Base-by-base conservation (phyloP, 1,140 invertebrate genomes). In the Hylaeus anthracinus region DNA sequence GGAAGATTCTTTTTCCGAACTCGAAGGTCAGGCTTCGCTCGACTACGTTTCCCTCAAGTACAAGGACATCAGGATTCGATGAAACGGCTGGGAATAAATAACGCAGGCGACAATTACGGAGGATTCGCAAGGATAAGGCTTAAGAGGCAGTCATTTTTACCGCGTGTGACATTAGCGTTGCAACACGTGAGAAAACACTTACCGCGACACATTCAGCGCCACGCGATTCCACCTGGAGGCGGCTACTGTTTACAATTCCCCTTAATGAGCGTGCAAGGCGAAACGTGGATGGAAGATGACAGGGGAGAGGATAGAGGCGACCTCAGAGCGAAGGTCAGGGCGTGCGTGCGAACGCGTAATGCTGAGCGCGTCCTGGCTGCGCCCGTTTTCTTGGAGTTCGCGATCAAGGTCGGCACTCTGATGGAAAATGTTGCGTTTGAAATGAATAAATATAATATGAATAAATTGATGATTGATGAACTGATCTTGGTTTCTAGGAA, bases 311-410 rank as follows among this genome's bases (percentile, higher is more conserved):
- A 72, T 10, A 15, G 55, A 74, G 48, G 26, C 9, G 53, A 51
- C 71, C 56, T 65, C 14, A 45, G 66, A 67, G 60, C 78, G 81
- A 85, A 85, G 76, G 76, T 53, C 71, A 66, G 64, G 67, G 51
- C 48, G 60, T 69, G n/a, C 72, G 69, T 70, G 63, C 67, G 79
- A 60, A 61, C 26, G 56, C 39, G 71, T 84, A 84, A 85, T 61
- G 39, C 41, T n/a, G 51, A 72, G 51, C 56, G 55, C 55, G 53
- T 43, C 14, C 14, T 12, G 43, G 48, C 71, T 79, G 69, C 77
- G 55, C 61, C 80, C 48, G 69, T 84, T 83, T 67, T 60, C 63
- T 71, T 58, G 51, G 48, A 39, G 48, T 70, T 63, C 66, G 26
- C 60, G 26, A 3, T 26, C 71, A 85, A 85, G 82, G 82, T 5